Conservation (phyloP, 2,797 vertebrate genomes). For the Hippocampus kuda region DNA sequence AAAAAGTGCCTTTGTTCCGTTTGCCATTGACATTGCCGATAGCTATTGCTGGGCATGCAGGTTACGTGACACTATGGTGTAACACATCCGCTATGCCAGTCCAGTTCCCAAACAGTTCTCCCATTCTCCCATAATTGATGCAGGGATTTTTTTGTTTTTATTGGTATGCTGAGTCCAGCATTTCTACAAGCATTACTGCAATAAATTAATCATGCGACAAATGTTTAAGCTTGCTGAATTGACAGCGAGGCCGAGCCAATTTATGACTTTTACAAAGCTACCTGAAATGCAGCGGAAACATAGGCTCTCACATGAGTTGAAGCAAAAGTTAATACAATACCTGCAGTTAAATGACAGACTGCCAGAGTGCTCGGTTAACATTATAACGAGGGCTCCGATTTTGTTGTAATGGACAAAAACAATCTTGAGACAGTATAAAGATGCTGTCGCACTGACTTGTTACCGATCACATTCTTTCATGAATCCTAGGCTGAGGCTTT, state of each 20-base stretch:
- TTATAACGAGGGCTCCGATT: background rate
- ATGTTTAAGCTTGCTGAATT: background rate
- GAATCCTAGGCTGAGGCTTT: too few species aligned
- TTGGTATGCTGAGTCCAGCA: background rate
- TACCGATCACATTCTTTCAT: too few species aligned
- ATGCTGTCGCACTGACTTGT: background rate
- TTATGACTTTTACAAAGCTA: background rate
- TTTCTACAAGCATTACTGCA: background rate
- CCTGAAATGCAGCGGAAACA: background rate
- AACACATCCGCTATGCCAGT: background rate
- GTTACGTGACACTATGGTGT: slow-evolving; percentile 20
- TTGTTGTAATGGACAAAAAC: background rate
- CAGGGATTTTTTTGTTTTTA: background rate
- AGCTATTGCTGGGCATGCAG: slow-evolving; percentile 30
- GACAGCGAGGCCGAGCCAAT: background rate
- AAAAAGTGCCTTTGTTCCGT: slow-evolving; percentile 51
- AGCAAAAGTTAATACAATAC: background rate
- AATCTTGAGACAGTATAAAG: background rate
- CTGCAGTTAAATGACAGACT: background rate
- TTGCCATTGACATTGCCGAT: slow-evolving; percentile 55
- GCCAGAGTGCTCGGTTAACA: background rate
- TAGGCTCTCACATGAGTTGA: background rate
- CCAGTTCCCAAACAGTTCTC: background rate
- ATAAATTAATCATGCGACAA: background rate
- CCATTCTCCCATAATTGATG: background rate